Conservation (phyloP, 2,113 vertebrate genomes). For the Sorex fumeus region DNA sequence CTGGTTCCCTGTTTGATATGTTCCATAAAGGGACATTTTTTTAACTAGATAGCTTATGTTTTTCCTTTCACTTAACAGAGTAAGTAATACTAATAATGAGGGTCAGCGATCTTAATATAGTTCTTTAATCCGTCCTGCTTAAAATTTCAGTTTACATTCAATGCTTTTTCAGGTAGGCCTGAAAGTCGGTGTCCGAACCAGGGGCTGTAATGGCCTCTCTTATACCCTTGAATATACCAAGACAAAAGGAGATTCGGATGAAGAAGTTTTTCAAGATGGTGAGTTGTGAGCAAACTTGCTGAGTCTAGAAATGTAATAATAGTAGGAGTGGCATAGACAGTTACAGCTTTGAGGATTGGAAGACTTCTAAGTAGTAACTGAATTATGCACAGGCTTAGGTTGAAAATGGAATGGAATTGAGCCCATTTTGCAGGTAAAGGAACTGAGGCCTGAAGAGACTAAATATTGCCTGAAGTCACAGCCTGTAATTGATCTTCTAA, state of each 20-base stretch:
- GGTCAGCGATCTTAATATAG: slow-evolving; percentile 20
- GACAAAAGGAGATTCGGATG: slow-evolving; percentile 95
- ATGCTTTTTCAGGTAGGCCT: slow-evolving; percentile 92
- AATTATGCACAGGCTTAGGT: background rate
- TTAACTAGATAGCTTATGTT: background rate
- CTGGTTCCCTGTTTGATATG: too few species aligned
- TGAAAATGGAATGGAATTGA: too few species aligned
- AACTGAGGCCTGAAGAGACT: background rate
- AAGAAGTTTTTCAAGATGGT: slow-evolving; percentile 98
- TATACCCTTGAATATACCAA: slow-evolving; percentile 97
- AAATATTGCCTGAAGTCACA: background rate
- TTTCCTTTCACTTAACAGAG: background rate
- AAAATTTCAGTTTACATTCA: slow-evolving; percentile 49
- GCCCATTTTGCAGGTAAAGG: background rate
- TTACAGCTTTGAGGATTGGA: background rate
- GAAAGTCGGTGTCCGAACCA: slow-evolving; percentile 97
- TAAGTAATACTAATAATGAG: background rate
- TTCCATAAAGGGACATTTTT: background rate
- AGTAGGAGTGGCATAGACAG: too few species aligned
- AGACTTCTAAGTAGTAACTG: background rate
- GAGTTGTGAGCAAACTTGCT: slow-evolving; percentile 74
- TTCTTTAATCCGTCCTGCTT: background rate
- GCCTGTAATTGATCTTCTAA: background rate
- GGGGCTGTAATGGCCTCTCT: slow-evolving; percentile 98
- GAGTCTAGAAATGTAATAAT: background rate